These are phyloP conservation scores for Pollenia angustigena DNA, from an alignment of 2,888 invertebrate genomes.

Conservation along the genomic window DNA sequence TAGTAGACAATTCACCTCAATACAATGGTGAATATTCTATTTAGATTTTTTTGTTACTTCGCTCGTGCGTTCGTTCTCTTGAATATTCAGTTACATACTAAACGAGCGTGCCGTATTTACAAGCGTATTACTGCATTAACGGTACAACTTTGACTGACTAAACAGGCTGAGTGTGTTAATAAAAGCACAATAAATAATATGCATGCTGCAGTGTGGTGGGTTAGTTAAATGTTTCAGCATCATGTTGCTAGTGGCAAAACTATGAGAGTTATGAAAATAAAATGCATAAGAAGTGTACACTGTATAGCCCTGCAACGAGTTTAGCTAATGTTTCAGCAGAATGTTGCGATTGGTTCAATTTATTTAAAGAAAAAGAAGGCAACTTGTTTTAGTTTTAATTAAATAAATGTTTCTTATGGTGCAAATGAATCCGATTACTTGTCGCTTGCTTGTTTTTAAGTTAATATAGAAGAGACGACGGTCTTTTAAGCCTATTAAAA, in stretches of 20 bases:
- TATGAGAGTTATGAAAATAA: too few species aligned
- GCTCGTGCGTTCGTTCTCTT: neutral
- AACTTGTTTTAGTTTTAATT: too few species aligned
- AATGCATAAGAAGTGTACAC: too few species aligned
- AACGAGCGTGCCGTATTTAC: constrained; percentile 19
- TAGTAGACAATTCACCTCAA: constrained; percentile 48
- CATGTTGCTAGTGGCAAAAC: constrained; percentile 38
- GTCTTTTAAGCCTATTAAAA: constrained; percentile 8
- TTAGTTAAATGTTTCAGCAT: constrained; percentile 35
- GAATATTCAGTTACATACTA: neutral
- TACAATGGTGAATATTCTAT: neutral
- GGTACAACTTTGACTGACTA: constrained; percentile 55
- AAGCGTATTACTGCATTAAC: constrained; percentile 52
- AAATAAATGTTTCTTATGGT: too few species aligned
- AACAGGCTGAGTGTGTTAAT: constrained; percentile 9
- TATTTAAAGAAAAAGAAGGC: too few species aligned
- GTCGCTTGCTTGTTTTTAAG: too few species aligned
- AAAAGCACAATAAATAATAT: constrained; percentile 11
- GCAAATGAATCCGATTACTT: too few species aligned
- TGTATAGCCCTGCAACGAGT: too few species aligned
- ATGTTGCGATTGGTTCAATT: too few species aligned
- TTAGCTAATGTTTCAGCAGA: too few species aligned
- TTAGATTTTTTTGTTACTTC: neutral
- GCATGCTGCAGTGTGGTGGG: constrained; percentile 23
- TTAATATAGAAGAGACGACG: neutral